phyloP scores from a whole-genome alignment of 1,140 invertebrate genomes.

The Tetragnatha versicolor region DNA sequence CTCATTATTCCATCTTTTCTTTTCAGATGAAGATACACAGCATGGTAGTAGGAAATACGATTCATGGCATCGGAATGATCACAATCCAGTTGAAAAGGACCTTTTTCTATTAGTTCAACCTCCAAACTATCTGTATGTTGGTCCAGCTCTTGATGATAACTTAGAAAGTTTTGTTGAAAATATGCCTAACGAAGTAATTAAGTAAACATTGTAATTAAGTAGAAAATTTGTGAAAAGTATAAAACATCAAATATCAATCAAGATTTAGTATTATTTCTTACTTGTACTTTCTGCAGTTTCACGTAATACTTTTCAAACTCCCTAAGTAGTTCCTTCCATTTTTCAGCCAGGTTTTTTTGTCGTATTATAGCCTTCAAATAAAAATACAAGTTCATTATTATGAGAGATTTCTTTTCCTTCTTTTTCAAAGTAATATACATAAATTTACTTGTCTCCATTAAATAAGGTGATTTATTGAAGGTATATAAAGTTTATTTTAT shows the following conservation, averaged over 20 bases:
- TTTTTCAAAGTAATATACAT: too few species aligned
- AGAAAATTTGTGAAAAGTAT: too few species aligned
- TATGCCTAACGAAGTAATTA: too few species aligned
- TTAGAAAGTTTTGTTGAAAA: constrained; percentile 4
- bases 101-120: background rate
- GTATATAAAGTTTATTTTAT: too few species aligned
- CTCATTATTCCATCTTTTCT: constrained; percentile 7
- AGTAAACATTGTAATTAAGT: too few species aligned
- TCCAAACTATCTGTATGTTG: constrained; percentile 1
- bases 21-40: background rate
- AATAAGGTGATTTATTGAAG: too few species aligned
- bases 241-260: too few species aligned
- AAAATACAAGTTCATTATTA: too few species aligned
- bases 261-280: background rate
- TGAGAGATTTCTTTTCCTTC: too few species aligned
- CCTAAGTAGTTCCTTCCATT: background rate
- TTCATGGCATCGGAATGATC: background rate
- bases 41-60: background rate
- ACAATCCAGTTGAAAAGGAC: constrained; percentile 7
- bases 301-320: constrained; percentile 18
- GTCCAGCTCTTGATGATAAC: constrained; percentile 10
- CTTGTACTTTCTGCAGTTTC: constrained; percentile 32
- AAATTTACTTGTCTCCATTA: too few species aligned
- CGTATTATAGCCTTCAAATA: constrained; percentile 5
- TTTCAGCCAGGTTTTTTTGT: background rate